Conservation (phyloP, 1,140 invertebrate species). For the Drosophila lacertosa region DNA sequence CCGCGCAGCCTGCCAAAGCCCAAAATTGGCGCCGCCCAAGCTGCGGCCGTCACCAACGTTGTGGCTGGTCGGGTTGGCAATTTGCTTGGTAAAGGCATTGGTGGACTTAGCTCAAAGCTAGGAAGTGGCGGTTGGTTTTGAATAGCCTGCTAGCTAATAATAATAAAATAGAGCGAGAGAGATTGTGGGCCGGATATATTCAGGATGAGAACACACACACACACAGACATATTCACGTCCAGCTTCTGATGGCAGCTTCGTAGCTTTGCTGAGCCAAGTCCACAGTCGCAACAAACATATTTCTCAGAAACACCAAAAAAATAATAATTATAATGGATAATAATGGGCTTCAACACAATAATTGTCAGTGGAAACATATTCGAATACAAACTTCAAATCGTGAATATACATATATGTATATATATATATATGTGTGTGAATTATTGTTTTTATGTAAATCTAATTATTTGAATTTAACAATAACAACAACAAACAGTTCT, state of each 20-base stretch:
- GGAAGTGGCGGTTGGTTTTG: conserved; percentile 89
- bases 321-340: not conserved
- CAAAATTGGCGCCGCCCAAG: conserved; percentile 74
- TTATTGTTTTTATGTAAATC: conserved; percentile 10
- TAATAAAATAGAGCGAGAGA: no score
- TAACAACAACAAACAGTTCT: conserved; percentile 5
- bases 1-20: conserved; percentile 78
- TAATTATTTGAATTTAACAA: conserved; percentile 4
- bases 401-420: not conserved
- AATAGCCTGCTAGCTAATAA: no score
- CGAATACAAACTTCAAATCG: not conserved
- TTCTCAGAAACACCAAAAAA: conserved; percentile 1
- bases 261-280: conserved; percentile 51
- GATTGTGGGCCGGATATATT: not conserved
- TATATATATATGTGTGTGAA: not conserved
- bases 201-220: not conserved
- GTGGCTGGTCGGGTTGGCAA: conserved; percentile 91
- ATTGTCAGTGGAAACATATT: not conserved
- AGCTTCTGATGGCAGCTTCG: conserved; percentile 23
- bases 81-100: conserved; percentile 91
- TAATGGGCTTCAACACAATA: not conserved
- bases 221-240: conserved; percentile 13
- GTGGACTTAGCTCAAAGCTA: conserved; percentile 91
- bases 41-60: conserved; percentile 87
- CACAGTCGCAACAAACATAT: conserved; percentile 16